Percentiles rank a stretch among this genome's conserved stretches.
Conservation (phyloP, 2,113 vertebrate species). For the Paratilapia polleni region DNA sequence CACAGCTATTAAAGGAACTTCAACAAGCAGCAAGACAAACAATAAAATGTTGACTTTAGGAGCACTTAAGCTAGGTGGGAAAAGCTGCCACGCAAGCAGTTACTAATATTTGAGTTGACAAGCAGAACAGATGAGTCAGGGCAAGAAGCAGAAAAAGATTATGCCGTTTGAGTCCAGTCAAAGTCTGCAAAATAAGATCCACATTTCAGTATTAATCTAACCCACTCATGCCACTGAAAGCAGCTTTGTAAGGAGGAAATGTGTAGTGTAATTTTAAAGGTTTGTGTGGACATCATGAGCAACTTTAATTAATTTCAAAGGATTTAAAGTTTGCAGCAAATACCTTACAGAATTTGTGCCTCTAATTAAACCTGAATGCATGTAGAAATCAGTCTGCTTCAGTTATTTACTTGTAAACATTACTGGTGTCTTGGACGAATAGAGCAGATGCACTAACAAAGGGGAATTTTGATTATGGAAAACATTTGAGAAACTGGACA, state of each 20-base stretch:
- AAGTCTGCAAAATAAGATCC: too few species aligned
- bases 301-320: too few species aligned
- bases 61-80: background rate
- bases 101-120: constrained; percentile 3
- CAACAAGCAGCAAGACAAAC: background rate
- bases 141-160: background rate
- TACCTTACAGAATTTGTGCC: too few species aligned
- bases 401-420: background rate
- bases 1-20: background rate
- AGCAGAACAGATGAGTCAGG: background rate
- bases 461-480: background rate
- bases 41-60: background rate
- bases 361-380: too few species aligned
- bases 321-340: too few species aligned
- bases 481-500: background rate
- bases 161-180: too few species aligned
- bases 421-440: fast-evolving
- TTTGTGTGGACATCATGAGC: too few species aligned
- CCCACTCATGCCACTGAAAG: background rate
- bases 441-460: background rate
- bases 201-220: too few species aligned
- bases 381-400: too few species aligned
- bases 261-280: too few species aligned
- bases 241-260: background rate
- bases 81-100: background rate